phyloP scores from a whole-genome alignment of 2,797 vertebrate species.

The Acridotheres tristis region DNA sequence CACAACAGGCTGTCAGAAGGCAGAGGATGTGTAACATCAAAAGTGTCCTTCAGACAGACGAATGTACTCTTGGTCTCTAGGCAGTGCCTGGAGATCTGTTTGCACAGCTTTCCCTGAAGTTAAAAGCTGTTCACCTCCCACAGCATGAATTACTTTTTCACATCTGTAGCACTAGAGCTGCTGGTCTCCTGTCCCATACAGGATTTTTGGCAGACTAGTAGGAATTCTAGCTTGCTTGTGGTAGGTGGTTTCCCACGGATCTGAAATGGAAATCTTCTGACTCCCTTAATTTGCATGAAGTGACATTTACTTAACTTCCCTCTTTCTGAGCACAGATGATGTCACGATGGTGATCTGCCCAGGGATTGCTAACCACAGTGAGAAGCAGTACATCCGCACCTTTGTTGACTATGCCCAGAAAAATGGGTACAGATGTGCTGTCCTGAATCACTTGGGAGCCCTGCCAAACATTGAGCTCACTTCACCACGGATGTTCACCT shows the following conservation, averaged over 20 bases:
- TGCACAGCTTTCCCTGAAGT: conserved; percentile 7
- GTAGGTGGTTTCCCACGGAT: conserved; percentile 22
- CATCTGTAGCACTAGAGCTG: not conserved
- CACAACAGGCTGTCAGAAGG: not conserved
- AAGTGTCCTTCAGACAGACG: not conserved
- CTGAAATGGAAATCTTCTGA: conserved; percentile 1
- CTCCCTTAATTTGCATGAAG: conserved; percentile 28
- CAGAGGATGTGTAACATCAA: not conserved
- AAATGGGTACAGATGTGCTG: conserved; percentile 94
- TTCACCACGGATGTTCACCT: conserved; percentile 98
- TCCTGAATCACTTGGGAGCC: conserved; percentile 95
- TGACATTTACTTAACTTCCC: conserved; percentile 52
- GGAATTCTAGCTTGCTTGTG: not conserved
- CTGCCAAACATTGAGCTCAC: conserved; percentile 96
- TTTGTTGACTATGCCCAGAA: conserved; percentile 96
- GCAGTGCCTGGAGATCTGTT: not conserved
- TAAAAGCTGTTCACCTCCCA: not conserved
- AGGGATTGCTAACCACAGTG: conserved; percentile 97
- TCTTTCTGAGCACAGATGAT: conserved; percentile 80
- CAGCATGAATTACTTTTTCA: not conserved
- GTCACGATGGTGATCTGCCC: conserved; percentile 99
- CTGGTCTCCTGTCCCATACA: not conserved
- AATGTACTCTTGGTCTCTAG: not conserved
- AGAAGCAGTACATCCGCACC: conserved; percentile 98
- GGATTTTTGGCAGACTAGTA: conserved; percentile 19